Percentiles rank a stretch among this genome's conserved stretches.
phyloP scores from a whole-genome alignment of 2,113 vertebrate species.

The Triplophysa tibetana region DNA sequence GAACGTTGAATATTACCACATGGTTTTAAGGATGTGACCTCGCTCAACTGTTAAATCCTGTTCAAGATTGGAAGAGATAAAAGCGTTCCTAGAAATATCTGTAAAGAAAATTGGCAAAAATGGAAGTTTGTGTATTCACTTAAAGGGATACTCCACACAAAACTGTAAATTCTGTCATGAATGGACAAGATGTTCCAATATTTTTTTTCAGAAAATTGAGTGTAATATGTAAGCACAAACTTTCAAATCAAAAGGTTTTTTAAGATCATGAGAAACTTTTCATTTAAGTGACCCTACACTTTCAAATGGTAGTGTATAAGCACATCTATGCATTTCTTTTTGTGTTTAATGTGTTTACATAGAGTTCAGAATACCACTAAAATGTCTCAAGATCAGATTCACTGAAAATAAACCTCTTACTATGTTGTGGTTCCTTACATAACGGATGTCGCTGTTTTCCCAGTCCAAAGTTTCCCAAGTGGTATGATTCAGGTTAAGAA shows the following conservation, averaged over 20 bases:
- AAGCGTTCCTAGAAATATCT: neutral
- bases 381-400: neutral
- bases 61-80: neutral
- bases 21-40: neutral
- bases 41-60: neutral
- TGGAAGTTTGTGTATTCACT: neutral
- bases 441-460: neutral
- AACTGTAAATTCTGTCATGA: too few relatives aligned
- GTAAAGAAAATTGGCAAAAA: neutral
- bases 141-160: neutral
- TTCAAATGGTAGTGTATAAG: too few relatives aligned
- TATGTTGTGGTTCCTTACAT: conserved; percentile 12
- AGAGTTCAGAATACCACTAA: neutral
- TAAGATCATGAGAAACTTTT: too few relatives aligned
- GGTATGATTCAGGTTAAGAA: neutral
- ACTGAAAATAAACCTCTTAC: neutral
- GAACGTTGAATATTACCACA: conserved; percentile 2
- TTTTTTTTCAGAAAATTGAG: too few relatives aligned
- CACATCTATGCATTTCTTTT: neutral
- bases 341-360: neutral
- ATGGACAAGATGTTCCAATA: too few relatives aligned
- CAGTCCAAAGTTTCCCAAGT: neutral
- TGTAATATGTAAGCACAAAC: neutral
- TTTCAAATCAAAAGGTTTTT: too few relatives aligned
- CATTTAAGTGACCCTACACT: too few relatives aligned